These are phyloP conservation scores for Myotis lucifugus DNA, from an alignment of 2,113 vertebrate species.

Conservation along the genomic window DNA sequence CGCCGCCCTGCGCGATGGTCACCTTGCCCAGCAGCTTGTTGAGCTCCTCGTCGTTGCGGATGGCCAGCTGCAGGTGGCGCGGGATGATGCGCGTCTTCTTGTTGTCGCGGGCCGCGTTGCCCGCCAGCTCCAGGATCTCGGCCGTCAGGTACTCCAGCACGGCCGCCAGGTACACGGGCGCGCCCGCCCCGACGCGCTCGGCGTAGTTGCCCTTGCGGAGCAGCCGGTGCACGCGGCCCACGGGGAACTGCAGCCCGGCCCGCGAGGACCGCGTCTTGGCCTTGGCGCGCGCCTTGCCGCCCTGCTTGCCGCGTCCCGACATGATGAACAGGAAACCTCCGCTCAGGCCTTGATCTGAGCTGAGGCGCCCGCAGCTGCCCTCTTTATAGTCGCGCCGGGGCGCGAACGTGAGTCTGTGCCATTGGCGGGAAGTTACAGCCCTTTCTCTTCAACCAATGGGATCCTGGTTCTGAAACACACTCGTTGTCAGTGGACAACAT, in stretches of 20 bases:
- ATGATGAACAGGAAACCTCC: accelerated
- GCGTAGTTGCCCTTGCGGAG: constrained; percentile 17
- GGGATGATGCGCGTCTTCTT: constrained; percentile 49
- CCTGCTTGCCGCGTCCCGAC: too few species aligned
- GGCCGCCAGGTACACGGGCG: background rate
- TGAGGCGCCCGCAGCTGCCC: accelerated
- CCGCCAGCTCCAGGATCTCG: background rate
- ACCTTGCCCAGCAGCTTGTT: constrained; percentile 51
- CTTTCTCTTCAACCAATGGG: background rate
- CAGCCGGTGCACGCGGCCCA: background rate
- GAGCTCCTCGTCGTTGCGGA: constrained; percentile 69
- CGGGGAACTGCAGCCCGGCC: background rate
- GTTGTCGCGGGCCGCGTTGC: background rate
- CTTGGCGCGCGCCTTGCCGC: background rate
- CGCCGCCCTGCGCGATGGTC: constrained; percentile 52
- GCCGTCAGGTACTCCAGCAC: background rate
- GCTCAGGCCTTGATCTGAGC: accelerated
- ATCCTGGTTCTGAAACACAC: background rate
- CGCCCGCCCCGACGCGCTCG: background rate
- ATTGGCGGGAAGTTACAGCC: background rate
- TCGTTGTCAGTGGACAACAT: background rate
- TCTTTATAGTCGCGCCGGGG: background rate
- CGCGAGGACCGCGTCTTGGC: background rate
- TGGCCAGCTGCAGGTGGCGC: constrained; percentile 63
- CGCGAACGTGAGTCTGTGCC: background rate